Conservation (phyloP, 2,113 vertebrate species). For the Pongo abelii region DNA sequence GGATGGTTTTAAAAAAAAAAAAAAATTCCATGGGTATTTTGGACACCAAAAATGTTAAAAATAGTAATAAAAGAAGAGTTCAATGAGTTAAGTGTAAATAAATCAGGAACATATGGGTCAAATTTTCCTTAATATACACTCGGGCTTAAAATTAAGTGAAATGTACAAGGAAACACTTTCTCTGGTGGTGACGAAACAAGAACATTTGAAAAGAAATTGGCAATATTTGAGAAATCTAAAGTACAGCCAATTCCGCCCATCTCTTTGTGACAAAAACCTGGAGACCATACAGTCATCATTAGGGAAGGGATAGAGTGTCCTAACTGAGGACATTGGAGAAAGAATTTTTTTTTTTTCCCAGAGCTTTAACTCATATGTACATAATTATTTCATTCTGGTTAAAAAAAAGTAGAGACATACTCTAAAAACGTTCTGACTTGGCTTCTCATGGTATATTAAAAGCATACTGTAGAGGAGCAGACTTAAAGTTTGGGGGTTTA, state of each 20-base stretch:
- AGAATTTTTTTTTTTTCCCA: constrained; percentile 49
- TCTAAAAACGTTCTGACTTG: constrained; percentile 59
- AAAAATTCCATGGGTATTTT: constrained; percentile 10
- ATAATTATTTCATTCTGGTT: constrained; percentile 73
- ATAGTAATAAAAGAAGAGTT: neutral
- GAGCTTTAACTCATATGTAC: constrained; percentile 73
- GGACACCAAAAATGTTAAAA: neutral
- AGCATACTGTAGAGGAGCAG: constrained; percentile 79
- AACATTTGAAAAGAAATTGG: constrained; percentile 7
- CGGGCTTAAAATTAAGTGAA: constrained; percentile 38
- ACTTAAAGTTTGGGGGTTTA: constrained; percentile 82
- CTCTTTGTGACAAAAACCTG: neutral
- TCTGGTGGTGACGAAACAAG: neutral
- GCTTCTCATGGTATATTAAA: constrained; percentile 83
- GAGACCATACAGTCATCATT: constrained; percentile 24
- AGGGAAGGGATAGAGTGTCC: constrained; percentile 55
- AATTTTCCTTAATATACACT: constrained; percentile 54
- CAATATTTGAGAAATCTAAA: neutral
- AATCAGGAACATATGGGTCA: constrained; percentile 43
- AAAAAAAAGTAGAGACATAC: constrained; percentile 58
- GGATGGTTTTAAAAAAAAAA: neutral
- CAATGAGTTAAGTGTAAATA: constrained; percentile 55
- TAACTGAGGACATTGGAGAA: constrained; percentile 64
- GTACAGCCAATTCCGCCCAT: neutral
- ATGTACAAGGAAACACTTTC: neutral